These are phyloP conservation scores for Chlorospingus flavigularis DNA, from an alignment of 2,797 vertebrate species.

Conservation along the genomic window DNA sequence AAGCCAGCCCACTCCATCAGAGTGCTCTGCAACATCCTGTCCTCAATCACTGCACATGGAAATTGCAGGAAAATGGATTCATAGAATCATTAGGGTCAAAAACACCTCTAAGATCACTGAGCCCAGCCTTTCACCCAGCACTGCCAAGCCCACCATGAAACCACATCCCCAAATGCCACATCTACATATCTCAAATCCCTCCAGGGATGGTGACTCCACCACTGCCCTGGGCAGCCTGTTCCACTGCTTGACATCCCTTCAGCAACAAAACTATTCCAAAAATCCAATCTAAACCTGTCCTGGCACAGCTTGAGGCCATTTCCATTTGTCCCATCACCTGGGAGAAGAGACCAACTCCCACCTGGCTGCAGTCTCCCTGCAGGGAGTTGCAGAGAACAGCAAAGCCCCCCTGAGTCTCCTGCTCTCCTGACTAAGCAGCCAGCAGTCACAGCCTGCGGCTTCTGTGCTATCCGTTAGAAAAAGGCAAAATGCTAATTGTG, in stretches of 20 bases:
- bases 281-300: background rate
- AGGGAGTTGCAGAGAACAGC: background rate
- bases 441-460: background rate
- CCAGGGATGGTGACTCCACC: background rate
- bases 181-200: background rate
- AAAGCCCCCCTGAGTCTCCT: background rate
- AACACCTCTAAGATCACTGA: background rate
- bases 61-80: background rate
- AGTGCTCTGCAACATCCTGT: background rate
- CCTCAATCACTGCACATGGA: background rate
- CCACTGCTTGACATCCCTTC: background rate
- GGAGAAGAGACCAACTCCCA: background rate
- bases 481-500: background rate
- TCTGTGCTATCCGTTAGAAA: background rate
- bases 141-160: background rate
- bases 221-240: background rate
- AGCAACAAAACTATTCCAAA: too few relatives aligned
- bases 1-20: background rate
- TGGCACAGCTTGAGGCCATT: background rate
- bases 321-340: background rate
- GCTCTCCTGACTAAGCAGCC: background rate
- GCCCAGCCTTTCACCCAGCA: background rate
- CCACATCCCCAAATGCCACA: background rate
- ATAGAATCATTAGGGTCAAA: background rate
- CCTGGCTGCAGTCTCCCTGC: background rate